Evolutionary conservation across 2,888 invertebrate species (phyloP).

Genomic region (Eudasyphora cyanicolor): DNA sequence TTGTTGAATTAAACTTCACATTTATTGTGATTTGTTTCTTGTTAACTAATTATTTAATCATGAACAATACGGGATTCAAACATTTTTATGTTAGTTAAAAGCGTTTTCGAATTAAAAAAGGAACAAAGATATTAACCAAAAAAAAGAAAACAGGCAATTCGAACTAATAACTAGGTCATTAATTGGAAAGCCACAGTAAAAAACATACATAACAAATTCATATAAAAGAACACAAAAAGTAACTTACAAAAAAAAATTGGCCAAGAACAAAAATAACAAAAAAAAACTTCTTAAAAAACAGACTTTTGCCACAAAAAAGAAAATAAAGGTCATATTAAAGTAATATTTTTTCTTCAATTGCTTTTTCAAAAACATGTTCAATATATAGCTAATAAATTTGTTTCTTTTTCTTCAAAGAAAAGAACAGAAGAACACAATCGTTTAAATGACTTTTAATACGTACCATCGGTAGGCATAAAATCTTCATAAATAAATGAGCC

Average conservation of each 20-base stretch:
- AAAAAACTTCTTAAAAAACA: constrained; percentile 32
- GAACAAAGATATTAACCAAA: constrained; percentile 37
- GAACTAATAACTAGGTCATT: constrained; percentile 3
- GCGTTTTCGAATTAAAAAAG: background rate
- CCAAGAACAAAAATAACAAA: constrained; percentile 50
- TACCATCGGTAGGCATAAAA: constrained; percentile 99
- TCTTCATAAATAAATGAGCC: constrained; percentile 99
- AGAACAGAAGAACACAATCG: constrained; percentile 38
- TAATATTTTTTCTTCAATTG: constrained; percentile 37
- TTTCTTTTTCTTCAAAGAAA: constrained; percentile 34
- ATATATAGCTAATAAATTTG: constrained; percentile 22
- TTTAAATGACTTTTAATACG: constrained; percentile 71
- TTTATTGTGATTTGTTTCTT: background rate
- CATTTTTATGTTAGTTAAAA: background rate
- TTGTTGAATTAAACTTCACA: background rate
- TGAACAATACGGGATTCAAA: background rate
- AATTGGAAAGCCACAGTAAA: constrained; percentile 37
- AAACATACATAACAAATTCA: background rate
- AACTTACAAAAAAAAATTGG: constrained; percentile 53
- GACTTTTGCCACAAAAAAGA: constrained; percentile 36
- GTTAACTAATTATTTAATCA: background rate
- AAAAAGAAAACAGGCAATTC: constrained; percentile 47
- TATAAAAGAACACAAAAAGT: constrained; percentile 25
- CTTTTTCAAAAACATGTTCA: constrained; percentile 39
- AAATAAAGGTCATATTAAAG: constrained; percentile 26